Evolutionary conservation across 2,113 vertebrate genomes (phyloP).

Genomic region (Phaethornis superciliosus): DNA sequence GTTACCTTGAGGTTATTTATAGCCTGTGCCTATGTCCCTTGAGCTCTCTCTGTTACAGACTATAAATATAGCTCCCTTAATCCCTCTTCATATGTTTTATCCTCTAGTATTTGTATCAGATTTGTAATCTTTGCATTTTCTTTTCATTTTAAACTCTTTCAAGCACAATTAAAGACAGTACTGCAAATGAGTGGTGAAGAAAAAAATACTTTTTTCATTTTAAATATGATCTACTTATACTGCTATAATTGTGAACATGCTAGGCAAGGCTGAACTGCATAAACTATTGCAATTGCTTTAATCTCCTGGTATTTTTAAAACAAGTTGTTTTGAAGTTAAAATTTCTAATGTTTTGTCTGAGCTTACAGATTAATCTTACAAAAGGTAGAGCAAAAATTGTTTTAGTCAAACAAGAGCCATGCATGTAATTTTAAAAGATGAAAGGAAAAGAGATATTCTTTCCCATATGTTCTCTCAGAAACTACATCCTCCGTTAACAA

Average conservation of each 20-base stretch:
- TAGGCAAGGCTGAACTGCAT: not conserved
- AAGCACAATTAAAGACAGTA: not conserved
- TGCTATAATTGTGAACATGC: not conserved
- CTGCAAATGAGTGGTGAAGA: not conserved
- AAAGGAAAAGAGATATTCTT: not conserved
- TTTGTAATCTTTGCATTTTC: conserved; percentile 30
- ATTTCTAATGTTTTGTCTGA: not conserved
- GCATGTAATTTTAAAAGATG: not conserved
- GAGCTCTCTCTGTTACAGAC: conserved; percentile 46
- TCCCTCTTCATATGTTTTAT: conserved; percentile 60
- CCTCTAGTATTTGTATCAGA: conserved; percentile 48
- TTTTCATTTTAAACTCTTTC: conserved; percentile 21
- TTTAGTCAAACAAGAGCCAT: not conserved
- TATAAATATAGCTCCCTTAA: conserved; percentile 72
- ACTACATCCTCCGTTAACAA: not conserved
- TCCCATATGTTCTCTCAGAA: conserved; percentile 24
- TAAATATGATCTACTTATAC: not conserved
- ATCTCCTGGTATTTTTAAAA: not conserved
- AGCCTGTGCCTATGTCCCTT: conserved; percentile 35
- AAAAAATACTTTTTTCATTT: not conserved
- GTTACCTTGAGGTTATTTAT: conserved; percentile 75
- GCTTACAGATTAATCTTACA: not conserved
- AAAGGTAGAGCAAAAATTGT: conserved; percentile 6
- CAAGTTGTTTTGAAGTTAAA: not conserved
- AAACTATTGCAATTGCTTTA: not conserved